Base-by-base conservation (phyloP, 2,797 vertebrate species). In the Dendrocincla tyrannina region DNA sequence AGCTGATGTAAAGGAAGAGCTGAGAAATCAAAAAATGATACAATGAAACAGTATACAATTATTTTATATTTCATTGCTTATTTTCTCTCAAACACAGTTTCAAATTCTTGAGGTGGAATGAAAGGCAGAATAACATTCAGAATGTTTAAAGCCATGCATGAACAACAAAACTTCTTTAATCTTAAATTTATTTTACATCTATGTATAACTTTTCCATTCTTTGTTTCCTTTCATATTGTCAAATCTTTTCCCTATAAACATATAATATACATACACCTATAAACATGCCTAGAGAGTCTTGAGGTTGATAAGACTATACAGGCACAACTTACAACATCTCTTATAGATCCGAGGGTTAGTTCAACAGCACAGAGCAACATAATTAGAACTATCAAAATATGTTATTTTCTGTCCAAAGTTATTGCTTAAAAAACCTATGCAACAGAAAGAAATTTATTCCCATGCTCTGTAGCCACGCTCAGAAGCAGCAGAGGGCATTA, bases 121-220 rank as follows among this genome's bases (percentile, higher is more conserved):
- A 60, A 32, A 50, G 27, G 37, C 7, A 42, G 4, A 72, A 63
- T 30, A 90, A 37, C 10, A 41, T 37, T 52, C 4, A 30, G n/a
- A 68, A 75, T 64, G 2, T 41, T 88, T 89, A 77, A 70, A 77
- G 1, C 5, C 12, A 19, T 4, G 3, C 3, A 75, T 62, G 47
- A 78, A 7, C 1, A 2, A 10, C 3, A n/a, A 55, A 19, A 2
- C 0, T 2, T 50, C 28, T 37, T 70, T 2, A 62, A n/a, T 30
- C 8, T 35, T 83, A 69, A 41, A 41, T 20, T 32, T 28, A 4
- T 64, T 77, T 83, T 52, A 27, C 11, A 30, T 33, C 28, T 35
- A 3, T 3, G 1, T 35, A 17, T 24, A 32, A 0, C 2, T 68
- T 66, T 82, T 25, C 11, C 14, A 47, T 4, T 6, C 22, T 24